Evolutionary conservation across 2,797 vertebrate species (phyloP).

Genomic region (Lepilemur ruficaudatus): DNA sequence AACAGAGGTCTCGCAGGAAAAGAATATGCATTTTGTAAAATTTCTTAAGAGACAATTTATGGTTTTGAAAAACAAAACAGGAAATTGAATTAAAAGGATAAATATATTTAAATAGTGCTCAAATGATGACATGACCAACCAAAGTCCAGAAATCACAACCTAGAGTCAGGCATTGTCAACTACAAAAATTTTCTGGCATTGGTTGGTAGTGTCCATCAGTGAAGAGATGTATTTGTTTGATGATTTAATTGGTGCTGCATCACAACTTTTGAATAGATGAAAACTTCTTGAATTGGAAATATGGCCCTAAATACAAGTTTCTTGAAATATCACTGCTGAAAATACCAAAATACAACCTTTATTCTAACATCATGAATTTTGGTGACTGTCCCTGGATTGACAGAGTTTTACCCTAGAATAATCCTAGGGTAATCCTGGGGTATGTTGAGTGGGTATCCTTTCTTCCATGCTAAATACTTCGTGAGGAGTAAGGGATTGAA

Average conservation of each 20-base stretch:
- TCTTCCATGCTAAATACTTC: neutral
- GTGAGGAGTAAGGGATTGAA: neutral
- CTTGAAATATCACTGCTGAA: neutral
- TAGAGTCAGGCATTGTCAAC: neutral
- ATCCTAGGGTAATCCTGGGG: neutral
- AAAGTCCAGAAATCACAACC: constrained; percentile 38
- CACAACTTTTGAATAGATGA: neutral
- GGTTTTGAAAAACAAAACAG: constrained; percentile 81
- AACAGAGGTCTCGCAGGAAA: constrained; percentile 52
- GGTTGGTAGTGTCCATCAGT: neutral
- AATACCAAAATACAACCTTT: neutral
- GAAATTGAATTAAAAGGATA: constrained; percentile 80
- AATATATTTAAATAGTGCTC: constrained; percentile 73
- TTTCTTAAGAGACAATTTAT: constrained; percentile 73
- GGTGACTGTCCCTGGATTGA: neutral
- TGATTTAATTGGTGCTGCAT: neutral
- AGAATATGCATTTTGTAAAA: constrained; percentile 77
- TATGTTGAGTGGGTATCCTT: neutral
- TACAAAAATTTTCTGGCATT: constrained; percentile 62
- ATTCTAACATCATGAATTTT: neutral
- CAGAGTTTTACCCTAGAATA: neutral
- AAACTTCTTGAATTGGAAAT: neutral
- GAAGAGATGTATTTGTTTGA: constrained; percentile 13
- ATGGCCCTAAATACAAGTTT: neutral
- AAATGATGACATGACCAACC: constrained; percentile 62